Conservation (phyloP, 2,797 vertebrate genomes). For the Artibeus lituratus region DNA sequence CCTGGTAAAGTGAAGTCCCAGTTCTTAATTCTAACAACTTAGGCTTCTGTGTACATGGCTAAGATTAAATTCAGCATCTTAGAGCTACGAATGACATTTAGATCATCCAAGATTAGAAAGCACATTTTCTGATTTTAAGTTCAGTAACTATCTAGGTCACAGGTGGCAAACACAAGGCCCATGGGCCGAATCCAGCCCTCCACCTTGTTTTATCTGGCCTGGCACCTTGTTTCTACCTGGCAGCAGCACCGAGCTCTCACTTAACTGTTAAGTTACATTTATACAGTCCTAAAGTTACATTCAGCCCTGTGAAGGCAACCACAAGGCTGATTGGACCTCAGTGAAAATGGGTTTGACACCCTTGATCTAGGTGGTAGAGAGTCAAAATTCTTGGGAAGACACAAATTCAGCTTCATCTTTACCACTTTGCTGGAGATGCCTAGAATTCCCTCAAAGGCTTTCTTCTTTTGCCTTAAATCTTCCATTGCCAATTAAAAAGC, state of each 20-base stretch:
- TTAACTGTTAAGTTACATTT: too few species aligned
- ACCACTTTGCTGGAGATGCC: neutral
- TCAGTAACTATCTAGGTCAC: neutral
- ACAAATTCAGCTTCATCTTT: neutral
- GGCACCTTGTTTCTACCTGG: too few species aligned
- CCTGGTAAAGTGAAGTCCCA: neutral
- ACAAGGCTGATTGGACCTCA: too few species aligned
- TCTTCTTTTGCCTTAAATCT: neutral
- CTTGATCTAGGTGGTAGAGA: neutral
- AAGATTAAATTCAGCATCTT: neutral
- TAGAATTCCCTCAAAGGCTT: neutral
- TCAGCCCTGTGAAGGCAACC: too few species aligned
- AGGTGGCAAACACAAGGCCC: too few species aligned
- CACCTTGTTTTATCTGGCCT: too few species aligned
- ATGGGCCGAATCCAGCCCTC: too few species aligned
- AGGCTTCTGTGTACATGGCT: neutral
- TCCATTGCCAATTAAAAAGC: neutral
- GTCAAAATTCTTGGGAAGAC: neutral
- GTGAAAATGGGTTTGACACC: too few species aligned
- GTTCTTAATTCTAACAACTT: neutral
- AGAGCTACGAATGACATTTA: neutral
- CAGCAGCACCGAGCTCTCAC: too few species aligned
- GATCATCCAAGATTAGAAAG: neutral
- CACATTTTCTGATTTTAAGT: neutral
- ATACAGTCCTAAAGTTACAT: too few species aligned